A percentile compares a stretch with the other conserved stretches of the same genome.
Evolutionary conservation across 2,797 vertebrate species (phyloP).

Genomic region (Garrulus glandarius): DNA sequence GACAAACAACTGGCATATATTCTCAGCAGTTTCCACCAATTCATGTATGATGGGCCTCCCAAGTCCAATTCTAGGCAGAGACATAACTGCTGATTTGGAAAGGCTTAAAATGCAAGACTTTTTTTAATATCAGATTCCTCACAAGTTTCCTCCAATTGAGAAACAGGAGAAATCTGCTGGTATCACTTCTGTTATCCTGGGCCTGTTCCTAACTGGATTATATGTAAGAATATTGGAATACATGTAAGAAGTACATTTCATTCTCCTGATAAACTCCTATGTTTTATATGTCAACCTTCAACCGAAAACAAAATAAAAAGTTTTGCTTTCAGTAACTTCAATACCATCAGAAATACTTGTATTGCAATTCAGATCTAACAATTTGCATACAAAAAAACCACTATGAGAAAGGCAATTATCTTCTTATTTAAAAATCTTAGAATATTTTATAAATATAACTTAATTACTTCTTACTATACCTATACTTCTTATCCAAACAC

Average conservation of each 20-base stretch:
- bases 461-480: not conserved
- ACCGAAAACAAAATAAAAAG: not conserved
- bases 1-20: not conserved
- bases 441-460: not conserved
- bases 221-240: not conserved
- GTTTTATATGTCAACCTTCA: not conserved
- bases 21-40: not conserved
- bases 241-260: not conserved
- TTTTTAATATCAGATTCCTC: not conserved
- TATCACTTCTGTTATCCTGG: not conserved
- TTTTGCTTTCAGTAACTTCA: not conserved
- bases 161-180: not conserved
- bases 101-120: not conserved
- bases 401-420: not conserved
- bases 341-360: not conserved
- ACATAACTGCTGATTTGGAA: not conserved
- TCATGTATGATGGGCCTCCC: not conserved
- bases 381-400: not conserved
- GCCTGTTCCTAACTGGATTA: not conserved
- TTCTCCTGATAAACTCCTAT: not conserved
- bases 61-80: not conserved
- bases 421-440: not conserved
- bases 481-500: not conserved
- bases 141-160: not conserved
- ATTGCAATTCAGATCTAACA: not conserved